Percentiles rank a stretch among this genome's conserved stretches.
These are phyloP conservation scores for Stenolophus ochropezus DNA, from an alignment of 2,888 invertebrate species.

Conservation along the genomic window DNA sequence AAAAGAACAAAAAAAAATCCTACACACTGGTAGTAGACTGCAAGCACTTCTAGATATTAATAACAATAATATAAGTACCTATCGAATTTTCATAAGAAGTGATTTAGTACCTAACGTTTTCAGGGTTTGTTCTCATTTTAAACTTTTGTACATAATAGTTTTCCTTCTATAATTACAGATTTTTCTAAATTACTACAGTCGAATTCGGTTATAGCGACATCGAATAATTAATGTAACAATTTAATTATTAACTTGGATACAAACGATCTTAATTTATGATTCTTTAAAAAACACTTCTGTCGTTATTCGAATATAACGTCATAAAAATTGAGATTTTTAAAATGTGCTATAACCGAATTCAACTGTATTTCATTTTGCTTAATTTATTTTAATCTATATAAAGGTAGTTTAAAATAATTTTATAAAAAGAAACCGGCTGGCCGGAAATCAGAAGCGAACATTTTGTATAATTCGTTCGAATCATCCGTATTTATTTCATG, in stretches of 20 bases:
- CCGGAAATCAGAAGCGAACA: slow-evolving; percentile 31
- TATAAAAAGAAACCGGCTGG: slow-evolving; percentile 50
- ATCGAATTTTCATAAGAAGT: slow-evolving; percentile 27
- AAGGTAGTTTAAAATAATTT: slow-evolving; percentile 38
- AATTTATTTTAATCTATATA: slow-evolving; percentile 40
- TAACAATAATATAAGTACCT: slow-evolving; percentile 26
- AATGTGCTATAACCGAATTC: too few species aligned
- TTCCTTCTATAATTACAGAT: slow-evolving; percentile 1
- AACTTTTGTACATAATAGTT: slow-evolving; percentile 23
- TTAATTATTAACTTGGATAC: too few species aligned
- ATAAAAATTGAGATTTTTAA: too few species aligned
- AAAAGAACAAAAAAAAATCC: slow-evolving; percentile 5
- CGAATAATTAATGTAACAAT: too few species aligned
- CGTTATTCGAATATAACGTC: too few species aligned
- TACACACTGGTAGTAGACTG: slow-evolving; percentile 46
- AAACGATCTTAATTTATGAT: too few species aligned
- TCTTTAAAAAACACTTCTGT: too few species aligned
- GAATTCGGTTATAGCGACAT: too few species aligned
- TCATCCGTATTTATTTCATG: slow-evolving; percentile 6
- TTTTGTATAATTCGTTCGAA: neutral
- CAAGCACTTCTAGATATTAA: slow-evolving; percentile 39
- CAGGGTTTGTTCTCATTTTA: slow-evolving; percentile 31
- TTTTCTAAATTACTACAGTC: neutral
- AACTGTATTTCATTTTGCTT: neutral
- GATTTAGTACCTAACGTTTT: slow-evolving; percentile 33